phyloP scores from a whole-genome alignment of 1,140 invertebrate genomes.

The Bacillus rossius region DNA sequence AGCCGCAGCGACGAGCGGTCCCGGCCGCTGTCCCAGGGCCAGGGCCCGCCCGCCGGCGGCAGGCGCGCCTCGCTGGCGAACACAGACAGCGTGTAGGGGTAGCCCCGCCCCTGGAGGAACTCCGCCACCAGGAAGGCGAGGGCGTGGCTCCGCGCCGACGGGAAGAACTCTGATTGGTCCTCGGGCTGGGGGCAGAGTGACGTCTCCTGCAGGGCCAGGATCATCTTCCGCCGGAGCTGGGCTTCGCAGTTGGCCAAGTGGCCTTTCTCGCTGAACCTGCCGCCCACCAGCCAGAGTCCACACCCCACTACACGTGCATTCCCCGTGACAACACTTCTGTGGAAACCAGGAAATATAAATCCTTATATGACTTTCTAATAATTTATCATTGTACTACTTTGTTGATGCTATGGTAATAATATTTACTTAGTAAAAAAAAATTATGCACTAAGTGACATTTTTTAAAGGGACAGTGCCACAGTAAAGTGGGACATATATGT shows the following conservation, averaged over 20 bases:
- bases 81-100: conserved; percentile 49
- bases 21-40: conserved; percentile 16
- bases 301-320: too few species aligned
- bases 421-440: too few species aligned
- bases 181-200: conserved; percentile 27
- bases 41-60: not conserved
- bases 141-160: conserved; percentile 46
- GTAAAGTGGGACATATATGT: too few species aligned
- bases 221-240: conserved; percentile 49
- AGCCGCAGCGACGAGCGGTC: conserved; percentile 33
- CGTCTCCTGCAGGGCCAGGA: conserved; percentile 44
- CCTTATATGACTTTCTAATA: too few species aligned
- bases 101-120: conserved; percentile 48
- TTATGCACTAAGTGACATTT: too few species aligned
- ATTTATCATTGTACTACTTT: too few species aligned
- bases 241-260: conserved; percentile 46
- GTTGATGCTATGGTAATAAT: too few species aligned
- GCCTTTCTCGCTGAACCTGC: conserved; percentile 49
- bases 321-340: too few species aligned
- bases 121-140: conserved; percentile 50
- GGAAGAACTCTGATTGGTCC: conserved; percentile 23
- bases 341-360: too few species aligned
- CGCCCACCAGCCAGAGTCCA: too few species aligned
- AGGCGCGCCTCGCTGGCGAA: conserved; percentile 49
- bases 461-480: too few species aligned